A percentile compares a stretch with the other conserved stretches of the same genome.
Conservation (phyloP, 2,888 invertebrate species). For the Eupithecia vulgata region DNA sequence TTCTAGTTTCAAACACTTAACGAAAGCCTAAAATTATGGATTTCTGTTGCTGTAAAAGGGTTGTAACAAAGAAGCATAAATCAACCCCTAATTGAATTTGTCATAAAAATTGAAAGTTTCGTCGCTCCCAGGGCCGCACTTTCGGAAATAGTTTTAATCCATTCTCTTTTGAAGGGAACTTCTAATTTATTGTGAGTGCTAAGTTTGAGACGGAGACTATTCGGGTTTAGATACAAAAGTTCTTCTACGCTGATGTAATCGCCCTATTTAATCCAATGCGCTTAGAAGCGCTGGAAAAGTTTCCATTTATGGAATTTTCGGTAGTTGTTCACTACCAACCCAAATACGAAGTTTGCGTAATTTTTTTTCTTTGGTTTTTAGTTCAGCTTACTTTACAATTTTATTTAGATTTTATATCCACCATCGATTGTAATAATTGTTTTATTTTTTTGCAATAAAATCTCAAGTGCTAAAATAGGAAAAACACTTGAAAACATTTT, state of each 20-base stretch:
- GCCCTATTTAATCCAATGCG: slow-evolving; percentile 64
- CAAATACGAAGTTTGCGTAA: slow-evolving; percentile 30
- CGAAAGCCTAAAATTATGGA: slow-evolving; percentile 55
- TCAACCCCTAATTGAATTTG: slow-evolving; percentile 78
- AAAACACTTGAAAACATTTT: slow-evolving; percentile 41
- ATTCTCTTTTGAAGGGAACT: slow-evolving; percentile 79
- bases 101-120: slow-evolving; percentile 83
- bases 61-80: slow-evolving; percentile 72
- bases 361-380: slow-evolving; percentile 8
- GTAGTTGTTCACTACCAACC: slow-evolving; percentile 30
- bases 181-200: slow-evolving; percentile 83
- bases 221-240: slow-evolving; percentile 69
- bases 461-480: slow-evolving; percentile 38
- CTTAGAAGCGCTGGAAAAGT: slow-evolving; percentile 57
- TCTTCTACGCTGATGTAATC: slow-evolving; percentile 70
- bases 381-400: slow-evolving; percentile 5
- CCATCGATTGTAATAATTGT: slow-evolving; percentile 21
- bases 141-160: slow-evolving; percentile 80
- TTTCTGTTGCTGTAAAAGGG: slow-evolving; percentile 58
- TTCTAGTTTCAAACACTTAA: slow-evolving; percentile 60
- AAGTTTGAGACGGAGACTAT: slow-evolving; percentile 68
- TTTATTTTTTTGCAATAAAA: slow-evolving; percentile 35
- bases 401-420: slow-evolving; percentile 18
- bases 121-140: slow-evolving; percentile 70
- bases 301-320: slow-evolving; percentile 42